phyloP scores from a whole-genome alignment of 53 echinoderm and acorn worm species.

The Echinometra lucunter region DNA sequence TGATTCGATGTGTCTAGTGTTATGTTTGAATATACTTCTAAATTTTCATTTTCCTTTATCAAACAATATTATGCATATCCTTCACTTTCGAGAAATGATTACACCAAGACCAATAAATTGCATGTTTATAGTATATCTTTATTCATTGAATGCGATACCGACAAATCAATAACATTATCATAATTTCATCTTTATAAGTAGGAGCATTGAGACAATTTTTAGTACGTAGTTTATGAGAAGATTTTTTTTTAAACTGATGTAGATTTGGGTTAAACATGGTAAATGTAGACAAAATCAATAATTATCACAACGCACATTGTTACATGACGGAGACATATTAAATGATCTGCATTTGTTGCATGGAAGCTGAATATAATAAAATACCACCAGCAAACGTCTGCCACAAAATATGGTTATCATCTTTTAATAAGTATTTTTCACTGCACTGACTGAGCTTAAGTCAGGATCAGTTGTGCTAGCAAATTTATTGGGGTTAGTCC shows the following conservation, averaged over 20 bases:
- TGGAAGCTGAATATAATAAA: not conserved
- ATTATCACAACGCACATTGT: too few species aligned
- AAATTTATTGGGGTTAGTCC: too few species aligned
- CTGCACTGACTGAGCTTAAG: too few species aligned
- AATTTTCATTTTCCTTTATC: not conserved
- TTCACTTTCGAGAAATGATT: too few species aligned
- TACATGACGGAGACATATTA: too few species aligned
- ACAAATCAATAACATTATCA: not conserved
- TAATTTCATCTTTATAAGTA: not conserved
- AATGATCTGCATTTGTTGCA: not conserved
- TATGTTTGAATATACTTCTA: not conserved
- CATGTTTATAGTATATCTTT: conserved; percentile 2
- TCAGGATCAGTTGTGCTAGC: too few species aligned
- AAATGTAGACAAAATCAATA: too few species aligned
- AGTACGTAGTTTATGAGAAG: not conserved
- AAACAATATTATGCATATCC: too few species aligned
- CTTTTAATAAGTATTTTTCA: too few species aligned
- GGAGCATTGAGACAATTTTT: not conserved
- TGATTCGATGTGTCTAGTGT: too few species aligned
- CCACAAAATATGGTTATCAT: not conserved
- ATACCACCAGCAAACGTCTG: not conserved
- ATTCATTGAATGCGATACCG: conserved; percentile 4
- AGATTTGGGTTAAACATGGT: too few species aligned
- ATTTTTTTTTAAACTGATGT: not conserved
- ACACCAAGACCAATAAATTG: not conserved